A percentile compares a stretch with the other conserved stretches of the same genome.
These are phyloP conservation scores for Calcarius ornatus DNA, from an alignment of 2,113 vertebrate genomes.

Conservation along the genomic window DNA sequence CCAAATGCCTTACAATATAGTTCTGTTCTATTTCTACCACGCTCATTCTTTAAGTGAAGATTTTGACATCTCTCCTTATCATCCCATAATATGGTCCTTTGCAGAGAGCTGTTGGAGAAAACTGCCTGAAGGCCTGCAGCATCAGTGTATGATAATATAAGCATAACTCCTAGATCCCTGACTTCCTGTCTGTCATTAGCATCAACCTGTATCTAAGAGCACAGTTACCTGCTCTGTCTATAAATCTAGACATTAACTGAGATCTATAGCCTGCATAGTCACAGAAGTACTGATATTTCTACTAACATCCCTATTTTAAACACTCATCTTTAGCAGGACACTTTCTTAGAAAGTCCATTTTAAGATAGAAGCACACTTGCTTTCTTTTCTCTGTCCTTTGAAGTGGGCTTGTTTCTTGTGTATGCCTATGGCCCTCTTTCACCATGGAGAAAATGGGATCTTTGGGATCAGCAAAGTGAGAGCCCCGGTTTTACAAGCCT, in stretches of 20 bases:
- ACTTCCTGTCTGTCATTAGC: neutral
- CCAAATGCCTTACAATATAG: neutral
- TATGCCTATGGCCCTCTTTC: neutral
- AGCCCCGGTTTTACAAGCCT: neutral
- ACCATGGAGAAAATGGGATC: neutral
- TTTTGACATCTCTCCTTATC: neutral
- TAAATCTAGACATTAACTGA: neutral
- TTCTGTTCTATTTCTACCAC: neutral
- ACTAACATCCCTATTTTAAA: neutral
- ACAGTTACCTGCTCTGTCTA: neutral
- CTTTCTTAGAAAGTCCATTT: neutral
- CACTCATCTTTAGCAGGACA: neutral
- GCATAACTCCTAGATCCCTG: neutral
- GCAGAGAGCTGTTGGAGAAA: neutral
- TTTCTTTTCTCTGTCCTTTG: neutral
- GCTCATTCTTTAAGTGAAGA: neutral
- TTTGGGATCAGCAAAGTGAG: neutral
- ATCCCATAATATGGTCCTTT: neutral
- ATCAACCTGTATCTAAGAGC: neutral
- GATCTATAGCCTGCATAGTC: neutral
- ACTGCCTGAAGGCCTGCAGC: neutral
- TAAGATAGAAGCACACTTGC: neutral
- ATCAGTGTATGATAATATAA: neutral
- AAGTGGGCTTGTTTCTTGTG: neutral
- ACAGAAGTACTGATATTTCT: neutral